These are phyloP conservation scores for Ennomos erosarius DNA, from an alignment of 2,888 invertebrate species.

Conservation along the genomic window DNA sequence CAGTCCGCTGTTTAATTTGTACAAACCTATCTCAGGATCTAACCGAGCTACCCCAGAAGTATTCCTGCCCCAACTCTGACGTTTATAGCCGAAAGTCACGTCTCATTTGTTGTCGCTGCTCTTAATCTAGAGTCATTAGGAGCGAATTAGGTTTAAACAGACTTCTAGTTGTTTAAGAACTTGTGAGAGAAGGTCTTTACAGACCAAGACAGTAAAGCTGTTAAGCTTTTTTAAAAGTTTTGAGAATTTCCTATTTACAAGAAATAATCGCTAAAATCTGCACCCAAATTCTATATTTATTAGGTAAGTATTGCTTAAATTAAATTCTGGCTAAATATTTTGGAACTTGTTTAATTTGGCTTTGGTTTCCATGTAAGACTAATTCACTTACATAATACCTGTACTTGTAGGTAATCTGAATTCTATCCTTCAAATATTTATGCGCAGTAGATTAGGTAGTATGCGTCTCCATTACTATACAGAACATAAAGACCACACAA, in stretches of 20 bases:
- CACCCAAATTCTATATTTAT: no score
- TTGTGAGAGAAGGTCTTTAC: neutral
- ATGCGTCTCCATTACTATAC: no score
- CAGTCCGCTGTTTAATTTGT: no score
- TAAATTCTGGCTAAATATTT: no score
- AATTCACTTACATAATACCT: no score
- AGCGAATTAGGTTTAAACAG: slow-evolving; percentile 20
- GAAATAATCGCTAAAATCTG: no score
- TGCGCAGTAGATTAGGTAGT: no score
- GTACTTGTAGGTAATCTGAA: no score
- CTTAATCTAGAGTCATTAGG: slow-evolving; percentile 23
- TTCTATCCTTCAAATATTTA: no score
- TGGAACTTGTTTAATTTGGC: no score
- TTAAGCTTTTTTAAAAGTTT: slow-evolving; percentile 8
- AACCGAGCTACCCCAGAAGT: slow-evolving; percentile 3
- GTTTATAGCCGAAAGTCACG: slow-evolving; percentile 17
- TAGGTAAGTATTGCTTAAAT: no score
- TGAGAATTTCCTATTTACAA: neutral
- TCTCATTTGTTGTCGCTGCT: slow-evolving; percentile 7
- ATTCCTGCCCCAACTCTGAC: neutral
- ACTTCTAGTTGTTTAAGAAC: slow-evolving; percentile 12
- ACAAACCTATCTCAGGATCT: slow-evolving; percentile 8
- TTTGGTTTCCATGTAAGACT: no score
- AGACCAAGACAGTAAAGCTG: neutral
- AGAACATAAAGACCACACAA: slow-evolving; percentile 1